Percentiles rank a stretch among this genome's conserved stretches.
phyloP scores from a whole-genome alignment of 2,888 invertebrate genomes.

The Hydrotaea cyrtoneurina region DNA sequence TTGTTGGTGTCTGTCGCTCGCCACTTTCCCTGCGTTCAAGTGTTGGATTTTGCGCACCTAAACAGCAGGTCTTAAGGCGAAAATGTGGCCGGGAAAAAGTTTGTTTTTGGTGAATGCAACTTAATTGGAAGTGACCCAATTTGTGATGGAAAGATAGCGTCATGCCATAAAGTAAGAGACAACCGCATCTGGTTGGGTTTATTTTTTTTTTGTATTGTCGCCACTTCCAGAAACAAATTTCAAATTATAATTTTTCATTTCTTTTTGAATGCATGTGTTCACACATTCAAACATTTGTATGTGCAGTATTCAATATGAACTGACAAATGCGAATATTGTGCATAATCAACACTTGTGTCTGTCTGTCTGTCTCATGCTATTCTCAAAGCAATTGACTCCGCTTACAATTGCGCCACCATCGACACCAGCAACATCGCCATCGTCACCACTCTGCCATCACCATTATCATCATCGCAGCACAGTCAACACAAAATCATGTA shows the following conservation, averaged over 20 bases:
- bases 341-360: constrained; percentile 59
- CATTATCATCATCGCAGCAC: background rate
- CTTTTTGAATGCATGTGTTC: constrained; percentile 26
- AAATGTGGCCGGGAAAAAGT: background rate
- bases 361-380: constrained; percentile 30
- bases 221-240: constrained; percentile 2
- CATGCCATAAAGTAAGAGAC: too few species aligned
- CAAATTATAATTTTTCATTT: constrained; percentile 26
- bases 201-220: background rate
- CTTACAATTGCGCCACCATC: constrained; percentile 54
- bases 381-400: constrained; percentile 62
- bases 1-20: background rate
- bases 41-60: constrained; percentile 2
- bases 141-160: background rate
- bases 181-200: too few species aligned
- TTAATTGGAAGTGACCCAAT: constrained; percentile 50
- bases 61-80: background rate
- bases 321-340: constrained; percentile 41
- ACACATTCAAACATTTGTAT: constrained; percentile 11
- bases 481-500: background rate
- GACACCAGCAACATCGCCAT: background rate
- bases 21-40: background rate
- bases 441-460: background rate
- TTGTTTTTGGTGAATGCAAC: background rate
- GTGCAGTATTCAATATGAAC: constrained; percentile 21